Percentiles rank a stretch among this genome's conserved stretches.
Evolutionary conservation across 2,888 invertebrate genomes (phyloP).

Genomic region (Himalopsyche japonica): DNA sequence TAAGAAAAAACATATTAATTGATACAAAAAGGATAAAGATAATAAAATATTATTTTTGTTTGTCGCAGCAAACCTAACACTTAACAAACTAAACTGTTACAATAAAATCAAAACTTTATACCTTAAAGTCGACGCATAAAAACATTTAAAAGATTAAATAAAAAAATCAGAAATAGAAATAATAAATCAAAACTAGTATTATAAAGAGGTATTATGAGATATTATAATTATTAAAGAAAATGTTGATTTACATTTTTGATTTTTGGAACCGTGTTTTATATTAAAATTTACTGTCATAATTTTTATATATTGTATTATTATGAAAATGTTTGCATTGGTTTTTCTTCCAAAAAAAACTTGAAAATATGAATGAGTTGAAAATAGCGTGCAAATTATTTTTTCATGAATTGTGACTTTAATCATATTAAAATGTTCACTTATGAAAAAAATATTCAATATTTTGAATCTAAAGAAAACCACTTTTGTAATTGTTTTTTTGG

Average conservation of each 20-base stretch:
- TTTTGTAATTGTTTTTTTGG: no score
- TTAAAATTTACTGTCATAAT: not conserved
- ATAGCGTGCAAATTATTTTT: no score
- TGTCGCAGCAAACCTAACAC: not conserved
- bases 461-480: no score
- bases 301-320: not conserved
- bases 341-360: not conserved
- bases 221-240: slow-evolving; percentile 28
- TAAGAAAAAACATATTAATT: no score
- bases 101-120: not conserved
- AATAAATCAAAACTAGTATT: slow-evolving; percentile 36
- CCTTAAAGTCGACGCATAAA: no score
- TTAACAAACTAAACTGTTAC: not conserved
- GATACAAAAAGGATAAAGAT: no score
- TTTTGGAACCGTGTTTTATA: slow-evolving; percentile 11
- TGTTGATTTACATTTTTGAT: slow-evolving; percentile 30
- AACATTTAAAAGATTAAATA: not conserved
- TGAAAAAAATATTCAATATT: no score
- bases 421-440: no score
- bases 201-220: slow-evolving; percentile 26
- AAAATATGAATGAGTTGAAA: no score
- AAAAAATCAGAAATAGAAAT: not conserved
- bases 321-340: not conserved
- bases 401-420: no score
- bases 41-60: not conserved